A percentile compares a stretch with the other conserved stretches of the same genome.
Conservation (phyloP, 2,113 vertebrate genomes). For the Rhynchomys soricoides region DNA sequence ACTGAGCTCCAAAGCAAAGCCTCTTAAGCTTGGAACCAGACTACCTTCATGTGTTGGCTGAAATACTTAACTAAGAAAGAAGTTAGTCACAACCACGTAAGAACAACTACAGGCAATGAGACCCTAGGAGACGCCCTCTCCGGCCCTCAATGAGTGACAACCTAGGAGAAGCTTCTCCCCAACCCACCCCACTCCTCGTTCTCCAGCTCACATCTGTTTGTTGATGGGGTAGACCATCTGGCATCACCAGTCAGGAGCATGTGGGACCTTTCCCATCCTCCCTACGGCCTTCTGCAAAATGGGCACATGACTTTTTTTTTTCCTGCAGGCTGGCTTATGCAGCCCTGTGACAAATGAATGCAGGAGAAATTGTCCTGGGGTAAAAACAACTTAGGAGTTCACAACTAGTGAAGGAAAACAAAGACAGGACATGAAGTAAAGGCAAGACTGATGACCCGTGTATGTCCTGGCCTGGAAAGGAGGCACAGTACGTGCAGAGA, state of each 20-base stretch:
- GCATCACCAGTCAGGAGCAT: neutral
- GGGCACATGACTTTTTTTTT: neutral
- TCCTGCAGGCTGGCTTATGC: neutral
- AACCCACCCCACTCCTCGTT: neutral
- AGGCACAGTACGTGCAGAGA: neutral
- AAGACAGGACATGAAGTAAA: neutral
- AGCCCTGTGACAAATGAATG: neutral
- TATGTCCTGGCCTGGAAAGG: conserved; percentile 37
- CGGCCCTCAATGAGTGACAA: neutral
- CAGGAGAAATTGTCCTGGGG: neutral
- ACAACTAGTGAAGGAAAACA: neutral
- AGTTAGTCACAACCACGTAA: neutral
- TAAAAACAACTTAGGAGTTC: neutral
- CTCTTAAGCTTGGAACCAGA: neutral
- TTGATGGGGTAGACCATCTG: too few relatives aligned
- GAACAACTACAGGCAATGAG: neutral
- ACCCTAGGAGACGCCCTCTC: neutral
- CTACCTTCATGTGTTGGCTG: neutral
- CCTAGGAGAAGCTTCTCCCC: neutral
- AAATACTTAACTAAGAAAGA: neutral
- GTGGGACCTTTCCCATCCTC: neutral
- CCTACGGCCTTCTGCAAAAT: neutral
- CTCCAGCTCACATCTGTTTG: neutral
- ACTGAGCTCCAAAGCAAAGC: neutral
- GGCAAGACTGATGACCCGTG: neutral